Base-by-base conservation (phyloP, 2,797 vertebrate species). In the Phrynocephalus vlangalii region DNA sequence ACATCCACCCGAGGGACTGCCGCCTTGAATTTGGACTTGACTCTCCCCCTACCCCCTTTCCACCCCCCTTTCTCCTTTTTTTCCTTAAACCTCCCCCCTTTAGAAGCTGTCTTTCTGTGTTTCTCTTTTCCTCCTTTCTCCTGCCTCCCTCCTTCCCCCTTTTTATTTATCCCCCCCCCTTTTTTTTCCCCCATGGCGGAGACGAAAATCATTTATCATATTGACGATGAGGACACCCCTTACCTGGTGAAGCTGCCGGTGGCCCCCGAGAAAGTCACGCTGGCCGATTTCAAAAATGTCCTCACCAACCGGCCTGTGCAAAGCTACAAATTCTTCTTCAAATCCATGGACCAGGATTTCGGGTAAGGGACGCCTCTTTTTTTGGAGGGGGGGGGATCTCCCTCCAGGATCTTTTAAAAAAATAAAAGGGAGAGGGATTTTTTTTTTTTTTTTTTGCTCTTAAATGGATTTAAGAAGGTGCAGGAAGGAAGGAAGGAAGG, bases 321-420 rank as follows among this genome's bases (percentile, higher is more conserved):
- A 91, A 97, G 97, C 98, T 99, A 99, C 97, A 99, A 99, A 97
- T 99, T 99, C 97, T 99, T 99, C 97, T 99, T 99, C 97, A 99
- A 99, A 97, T 99, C 99, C 87, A 99, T 99, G 99, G 99, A 99
- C 95, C 98, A 99, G 97, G 99, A 99, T 97, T 99, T 99, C 93
- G 98, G 99, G 99, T 99, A 90, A 98, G 70, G 70, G 98, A 91
- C 63, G 83, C 72, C 87, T 56, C 52, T 13, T 56, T 26, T 15
- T 2, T 6, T 77, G 76, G 76, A 24, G 20, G 50, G 16, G 13
- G 28, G 13, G 28, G 6, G 3, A 63, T 20, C 16, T 16, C 13
- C 3, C 18, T 63, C 52, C 52, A 13, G 2, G 52, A 56, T 63
- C 18, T 63, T 5, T 63, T 18, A 44, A 44, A 44, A 38, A 4